Conservation (phyloP, 2,888 invertebrate genomes). For the Biston stratarius region DNA sequence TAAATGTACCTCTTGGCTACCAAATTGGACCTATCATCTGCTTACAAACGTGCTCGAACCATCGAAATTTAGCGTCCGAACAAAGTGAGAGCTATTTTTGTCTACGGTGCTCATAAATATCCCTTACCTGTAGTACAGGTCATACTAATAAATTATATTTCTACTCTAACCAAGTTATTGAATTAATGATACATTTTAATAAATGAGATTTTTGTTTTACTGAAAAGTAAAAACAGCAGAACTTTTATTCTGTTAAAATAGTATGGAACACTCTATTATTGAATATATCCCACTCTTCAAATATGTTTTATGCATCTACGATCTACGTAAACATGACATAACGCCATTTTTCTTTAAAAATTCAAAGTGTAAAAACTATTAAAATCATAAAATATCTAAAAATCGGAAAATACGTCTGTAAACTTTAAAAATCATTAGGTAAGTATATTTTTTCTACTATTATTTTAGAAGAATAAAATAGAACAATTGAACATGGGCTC, state of each 20-base stretch:
- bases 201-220: too few relatives aligned
- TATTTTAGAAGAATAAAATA: background rate
- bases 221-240: too few relatives aligned
- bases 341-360: conserved; percentile 27
- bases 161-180: too few relatives aligned
- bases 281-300: background rate
- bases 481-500: background rate
- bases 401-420: conserved; percentile 25
- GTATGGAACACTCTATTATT: background rate
- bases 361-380: conserved; percentile 27
- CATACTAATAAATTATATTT: too few relatives aligned
- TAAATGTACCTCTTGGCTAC: too few relatives aligned
- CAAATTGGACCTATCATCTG: too few relatives aligned
- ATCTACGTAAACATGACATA: conserved; percentile 14
- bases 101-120: too few relatives aligned
- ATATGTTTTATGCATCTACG: background rate
- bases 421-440: conserved; percentile 28
- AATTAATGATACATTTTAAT: too few relatives aligned
- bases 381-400: conserved; percentile 28
- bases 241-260: background rate
- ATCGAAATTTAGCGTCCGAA: too few relatives aligned
- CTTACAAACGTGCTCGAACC: too few relatives aligned
- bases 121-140: too few relatives aligned
- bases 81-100: too few relatives aligned
- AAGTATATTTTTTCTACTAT: conserved; percentile 6